Conservation (phyloP, 2,797 vertebrate genomes). For the Macropus fuliginosus region DNA sequence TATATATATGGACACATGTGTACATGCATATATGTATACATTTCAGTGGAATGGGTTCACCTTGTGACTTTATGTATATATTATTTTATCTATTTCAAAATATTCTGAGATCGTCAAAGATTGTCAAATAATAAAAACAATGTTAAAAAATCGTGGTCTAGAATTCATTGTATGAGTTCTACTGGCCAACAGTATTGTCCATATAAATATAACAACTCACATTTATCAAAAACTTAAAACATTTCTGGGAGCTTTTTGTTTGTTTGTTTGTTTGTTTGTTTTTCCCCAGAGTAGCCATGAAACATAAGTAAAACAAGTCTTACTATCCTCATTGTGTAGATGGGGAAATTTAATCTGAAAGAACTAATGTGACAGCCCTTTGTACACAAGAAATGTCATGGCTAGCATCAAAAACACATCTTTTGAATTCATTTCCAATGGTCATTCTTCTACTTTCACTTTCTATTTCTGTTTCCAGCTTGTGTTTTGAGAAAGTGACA, state of each 20-base stretch:
- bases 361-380: background rate
- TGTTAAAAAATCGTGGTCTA: background rate
- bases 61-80: background rate
- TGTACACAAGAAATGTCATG: background rate
- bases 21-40: too few relatives aligned
- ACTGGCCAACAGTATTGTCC: background rate
- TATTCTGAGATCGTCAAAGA: background rate
- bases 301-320: background rate
- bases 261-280: too few relatives aligned
- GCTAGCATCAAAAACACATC: background rate
- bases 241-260: background rate
- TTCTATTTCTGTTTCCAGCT: background rate
- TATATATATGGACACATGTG: too few relatives aligned
- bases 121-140: background rate
- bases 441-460: background rate
- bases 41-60: too few relatives aligned
- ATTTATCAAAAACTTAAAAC: background rate
- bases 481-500: background rate
- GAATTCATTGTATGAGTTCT: background rate
- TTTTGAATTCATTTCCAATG: background rate
- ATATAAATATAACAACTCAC: background rate
- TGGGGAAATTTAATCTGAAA: background rate
- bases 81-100: background rate
- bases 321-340: background rate
- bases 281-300: background rate